phyloP scores from a whole-genome alignment of 2,113 vertebrate species.

The mouse (Mus musculus) region GRCm39 chr10:123153001-123153500 shows the following conservation, averaged over 20 bases:
- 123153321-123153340: neutral
- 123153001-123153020: neutral
- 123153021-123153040: conserved; percentile 8
- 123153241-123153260: neutral
- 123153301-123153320: neutral
- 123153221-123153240: neutral
- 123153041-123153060: neutral
- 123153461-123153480: neutral
- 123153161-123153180: neutral
- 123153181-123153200: neutral
- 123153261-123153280: neutral
- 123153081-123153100: conserved; percentile 11
- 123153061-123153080: neutral
- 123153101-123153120: neutral
- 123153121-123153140: neutral
- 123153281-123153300: neutral
- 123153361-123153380: neutral
- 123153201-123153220: neutral
- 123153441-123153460: neutral
- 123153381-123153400: neutral
- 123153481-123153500: neutral
- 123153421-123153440: neutral
- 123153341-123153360: neutral
- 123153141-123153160: neutral
- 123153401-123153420: too few relatives aligned